A percentile compares a stretch with the other conserved stretches of the same genome.
These are phyloP conservation scores for Arctopsyche grandis DNA, from an alignment of 1,140 invertebrate genomes.

Conservation along the genomic window DNA sequence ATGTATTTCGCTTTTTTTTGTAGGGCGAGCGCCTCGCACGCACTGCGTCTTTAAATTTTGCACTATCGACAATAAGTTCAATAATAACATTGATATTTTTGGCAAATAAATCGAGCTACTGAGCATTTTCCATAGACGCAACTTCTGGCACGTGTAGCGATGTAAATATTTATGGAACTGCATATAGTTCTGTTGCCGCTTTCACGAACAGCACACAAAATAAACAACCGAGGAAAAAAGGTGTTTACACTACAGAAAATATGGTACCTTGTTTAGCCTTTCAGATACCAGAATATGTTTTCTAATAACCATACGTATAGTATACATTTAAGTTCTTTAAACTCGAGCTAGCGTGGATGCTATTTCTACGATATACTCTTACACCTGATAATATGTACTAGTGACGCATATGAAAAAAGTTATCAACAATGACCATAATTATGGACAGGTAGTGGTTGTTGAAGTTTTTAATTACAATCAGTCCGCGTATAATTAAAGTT, in stretches of 20 bases:
- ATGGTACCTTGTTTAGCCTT: not conserved
- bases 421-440: no score
- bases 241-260: constrained; percentile 11
- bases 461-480: no score
- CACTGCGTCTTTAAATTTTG: no score
- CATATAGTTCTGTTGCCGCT: constrained; percentile 17
- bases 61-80: no score
- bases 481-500: no score
- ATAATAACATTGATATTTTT: not conserved
- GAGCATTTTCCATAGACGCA: no score
- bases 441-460: no score
- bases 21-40: no score
- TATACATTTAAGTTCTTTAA: not conserved
- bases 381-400: no score
- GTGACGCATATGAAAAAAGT: no score
- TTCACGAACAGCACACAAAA: not conserved
- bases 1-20: not conserved
- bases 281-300: not conserved
- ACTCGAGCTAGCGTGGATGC: not conserved
- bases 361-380: no score
- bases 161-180: constrained; percentile 22
- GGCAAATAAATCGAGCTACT: not conserved
- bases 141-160: not conserved
- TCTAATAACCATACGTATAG: not conserved
- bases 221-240: constrained; percentile 14